Percentiles rank a stretch among this genome's conserved stretches.
Evolutionary conservation across 2,888 invertebrate genomes (phyloP).

Genomic region (Luperina nickerlii): DNA sequence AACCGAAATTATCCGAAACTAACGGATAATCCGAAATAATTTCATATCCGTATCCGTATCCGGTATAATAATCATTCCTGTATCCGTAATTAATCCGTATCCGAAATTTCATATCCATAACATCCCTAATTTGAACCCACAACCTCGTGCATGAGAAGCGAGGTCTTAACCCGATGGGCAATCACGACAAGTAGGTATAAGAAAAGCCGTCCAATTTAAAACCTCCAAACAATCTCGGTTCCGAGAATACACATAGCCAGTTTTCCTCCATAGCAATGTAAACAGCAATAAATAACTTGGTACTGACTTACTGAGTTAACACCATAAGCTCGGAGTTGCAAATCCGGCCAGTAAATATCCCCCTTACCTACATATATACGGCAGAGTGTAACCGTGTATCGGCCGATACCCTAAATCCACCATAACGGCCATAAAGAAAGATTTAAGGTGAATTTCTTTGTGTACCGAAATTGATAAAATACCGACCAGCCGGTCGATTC

Average conservation of each 20-base stretch:
- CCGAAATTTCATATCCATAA: too few relatives aligned
- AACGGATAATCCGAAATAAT: too few relatives aligned
- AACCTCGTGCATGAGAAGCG: not conserved
- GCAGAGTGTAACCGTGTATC: not conserved
- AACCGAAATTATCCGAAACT: too few relatives aligned
- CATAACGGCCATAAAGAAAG: conserved; percentile 71
- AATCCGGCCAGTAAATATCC: conserved; percentile 28
- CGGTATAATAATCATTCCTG: too few relatives aligned
- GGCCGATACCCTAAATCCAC: conserved; percentile 50
- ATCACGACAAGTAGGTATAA: not conserved
- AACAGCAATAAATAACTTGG: conserved; percentile 19
- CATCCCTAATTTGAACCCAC: too few relatives aligned
- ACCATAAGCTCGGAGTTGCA: conserved; percentile 22
- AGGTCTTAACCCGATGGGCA: not conserved
- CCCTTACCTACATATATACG: conserved; percentile 12
- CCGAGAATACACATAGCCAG: not conserved
- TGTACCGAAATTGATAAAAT: conserved; percentile 78
- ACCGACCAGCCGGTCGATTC: conserved; percentile 50
- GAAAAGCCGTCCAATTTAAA: not conserved
- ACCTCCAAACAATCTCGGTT: not conserved
- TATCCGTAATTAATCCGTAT: too few relatives aligned
- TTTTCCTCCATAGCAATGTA: not conserved
- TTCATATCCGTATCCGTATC: too few relatives aligned
- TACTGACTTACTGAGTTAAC: conserved; percentile 8
- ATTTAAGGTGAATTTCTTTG: conserved; percentile 73